Conservation (phyloP, 2,113 vertebrate species). For the Prionailurus bengalensis region DNA sequence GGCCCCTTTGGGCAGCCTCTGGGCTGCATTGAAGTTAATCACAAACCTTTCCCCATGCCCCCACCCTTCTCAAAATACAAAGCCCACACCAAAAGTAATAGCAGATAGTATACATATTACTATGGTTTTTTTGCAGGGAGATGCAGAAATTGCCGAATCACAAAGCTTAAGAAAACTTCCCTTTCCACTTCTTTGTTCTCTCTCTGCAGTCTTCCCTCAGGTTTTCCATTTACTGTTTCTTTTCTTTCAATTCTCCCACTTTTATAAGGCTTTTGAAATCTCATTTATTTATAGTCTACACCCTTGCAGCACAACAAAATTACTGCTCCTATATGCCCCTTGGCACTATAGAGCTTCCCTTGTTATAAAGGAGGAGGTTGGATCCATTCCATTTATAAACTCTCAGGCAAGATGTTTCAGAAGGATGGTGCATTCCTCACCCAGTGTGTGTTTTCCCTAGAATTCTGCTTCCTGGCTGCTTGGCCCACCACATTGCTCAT, state of each 20-base stretch:
- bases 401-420: not conserved
- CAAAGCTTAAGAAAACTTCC: not conserved
- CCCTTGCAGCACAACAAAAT: not conserved
- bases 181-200: not conserved
- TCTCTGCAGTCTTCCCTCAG: not conserved
- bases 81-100: not conserved
- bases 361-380: not conserved
- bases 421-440: not conserved
- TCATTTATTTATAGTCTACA: slow-evolving; percentile 22
- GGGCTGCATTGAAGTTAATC: not conserved
- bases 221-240: slow-evolving; percentile 15
- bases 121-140: not conserved
- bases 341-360: not conserved
- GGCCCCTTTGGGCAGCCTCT: not conserved
- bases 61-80: not conserved
- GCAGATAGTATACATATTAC: not conserved
- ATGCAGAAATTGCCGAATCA: not conserved
- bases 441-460: not conserved
- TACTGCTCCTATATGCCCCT: not conserved
- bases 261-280: slow-evolving; percentile 49
- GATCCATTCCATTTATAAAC: not conserved
- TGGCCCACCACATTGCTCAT: not conserved
- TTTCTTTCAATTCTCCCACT: not conserved
- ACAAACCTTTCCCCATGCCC: not conserved
- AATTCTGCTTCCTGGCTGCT: not conserved